A percentile compares a stretch with the other conserved stretches of the same genome.
phyloP scores from a whole-genome alignment of 1,140 invertebrate genomes.

The Zaprionus davidi region DNA sequence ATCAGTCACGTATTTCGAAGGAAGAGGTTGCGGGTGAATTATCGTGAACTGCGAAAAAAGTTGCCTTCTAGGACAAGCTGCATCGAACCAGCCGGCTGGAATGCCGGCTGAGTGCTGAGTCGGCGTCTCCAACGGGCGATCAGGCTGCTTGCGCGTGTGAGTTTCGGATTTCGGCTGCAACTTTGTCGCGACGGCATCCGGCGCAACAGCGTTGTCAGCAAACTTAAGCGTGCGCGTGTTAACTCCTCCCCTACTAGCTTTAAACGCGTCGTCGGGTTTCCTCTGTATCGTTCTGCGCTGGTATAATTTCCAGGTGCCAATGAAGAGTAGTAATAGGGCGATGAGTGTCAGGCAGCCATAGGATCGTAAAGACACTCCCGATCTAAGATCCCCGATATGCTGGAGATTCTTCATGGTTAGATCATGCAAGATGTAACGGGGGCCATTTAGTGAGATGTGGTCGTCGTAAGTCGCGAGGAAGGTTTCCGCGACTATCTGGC shows the following conservation, averaged over 20 bases:
- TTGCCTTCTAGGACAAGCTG: no score
- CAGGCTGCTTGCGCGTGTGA: no score
- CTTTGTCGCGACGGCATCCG: background rate
- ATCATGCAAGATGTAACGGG: conserved; percentile 5
- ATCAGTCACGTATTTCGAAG: no score
- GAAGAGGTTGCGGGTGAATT: no score
- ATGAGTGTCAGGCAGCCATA: conserved; percentile 4
- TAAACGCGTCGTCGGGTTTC: no score
- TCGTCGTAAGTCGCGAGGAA: conserved; percentile 22
- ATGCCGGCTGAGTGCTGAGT: no score
- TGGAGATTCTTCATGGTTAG: conserved; percentile 2
- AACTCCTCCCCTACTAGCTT: no score
- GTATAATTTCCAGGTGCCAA: conserved; percentile 1
- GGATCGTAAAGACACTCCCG: background rate
- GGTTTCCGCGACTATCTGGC: conserved; percentile 8
- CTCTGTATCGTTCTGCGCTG: background rate
- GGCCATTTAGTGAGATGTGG: conserved; percentile 14
- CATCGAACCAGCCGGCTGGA: no score
- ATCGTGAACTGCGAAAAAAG: no score
- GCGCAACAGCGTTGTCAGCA: background rate
- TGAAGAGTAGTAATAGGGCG: conserved; percentile 2
- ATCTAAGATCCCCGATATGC: conserved; percentile 16
- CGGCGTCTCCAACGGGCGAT: no score
- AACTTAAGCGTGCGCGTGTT: no score
- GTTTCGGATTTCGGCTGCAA: background rate